Conservation (phyloP, 1,140 invertebrate genomes). For the Tetragnatha versicolor region DNA sequence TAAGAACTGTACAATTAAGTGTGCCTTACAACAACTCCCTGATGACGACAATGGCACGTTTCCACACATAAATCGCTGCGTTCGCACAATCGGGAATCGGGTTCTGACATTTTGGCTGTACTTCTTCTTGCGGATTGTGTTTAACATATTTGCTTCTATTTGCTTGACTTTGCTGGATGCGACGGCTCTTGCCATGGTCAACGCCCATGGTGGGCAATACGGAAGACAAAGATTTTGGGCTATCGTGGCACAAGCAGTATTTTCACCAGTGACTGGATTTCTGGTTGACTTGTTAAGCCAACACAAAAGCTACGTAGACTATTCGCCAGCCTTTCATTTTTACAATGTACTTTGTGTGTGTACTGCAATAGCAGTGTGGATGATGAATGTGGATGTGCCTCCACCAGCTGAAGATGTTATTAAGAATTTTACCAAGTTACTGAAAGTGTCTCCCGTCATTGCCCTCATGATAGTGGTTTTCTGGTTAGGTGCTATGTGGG, state of each 20-base stretch:
- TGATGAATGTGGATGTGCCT: slow-evolving; percentile 80
- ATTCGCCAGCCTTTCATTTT: slow-evolving; percentile 80
- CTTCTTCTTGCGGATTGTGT: slow-evolving; percentile 75
- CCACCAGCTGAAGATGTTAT: slow-evolving; percentile 76
- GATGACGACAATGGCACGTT: slow-evolving; percentile 48
- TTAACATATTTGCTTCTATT: slow-evolving; percentile 79
- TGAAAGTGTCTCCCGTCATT: slow-evolving; percentile 77
- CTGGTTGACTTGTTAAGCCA: slow-evolving; percentile 75
- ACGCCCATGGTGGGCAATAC: slow-evolving; percentile 80
- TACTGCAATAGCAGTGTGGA: slow-evolving; percentile 74
- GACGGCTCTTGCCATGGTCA: slow-evolving; percentile 78
- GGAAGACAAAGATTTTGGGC: slow-evolving; percentile 81
- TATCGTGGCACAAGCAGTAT: slow-evolving; percentile 80
- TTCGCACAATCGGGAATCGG: slow-evolving; percentile 69
- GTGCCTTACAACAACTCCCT: slow-evolving; percentile 60
- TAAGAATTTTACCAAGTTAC: slow-evolving; percentile 73
- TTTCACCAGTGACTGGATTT: slow-evolving; percentile 77
- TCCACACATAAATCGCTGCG: slow-evolving; percentile 44
- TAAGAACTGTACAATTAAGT: slow-evolving; percentile 40
- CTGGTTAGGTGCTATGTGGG: slow-evolving; percentile 79
- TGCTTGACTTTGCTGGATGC: slow-evolving; percentile 82
- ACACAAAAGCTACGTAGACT: slow-evolving; percentile 64
- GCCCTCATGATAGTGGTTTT: slow-evolving; percentile 77
- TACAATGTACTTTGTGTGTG: slow-evolving; percentile 76
- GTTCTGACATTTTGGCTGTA: slow-evolving; percentile 79